Evolutionary conservation across 2,888 invertebrate species (phyloP).

Genomic region (Nemoura dubitans): DNA sequence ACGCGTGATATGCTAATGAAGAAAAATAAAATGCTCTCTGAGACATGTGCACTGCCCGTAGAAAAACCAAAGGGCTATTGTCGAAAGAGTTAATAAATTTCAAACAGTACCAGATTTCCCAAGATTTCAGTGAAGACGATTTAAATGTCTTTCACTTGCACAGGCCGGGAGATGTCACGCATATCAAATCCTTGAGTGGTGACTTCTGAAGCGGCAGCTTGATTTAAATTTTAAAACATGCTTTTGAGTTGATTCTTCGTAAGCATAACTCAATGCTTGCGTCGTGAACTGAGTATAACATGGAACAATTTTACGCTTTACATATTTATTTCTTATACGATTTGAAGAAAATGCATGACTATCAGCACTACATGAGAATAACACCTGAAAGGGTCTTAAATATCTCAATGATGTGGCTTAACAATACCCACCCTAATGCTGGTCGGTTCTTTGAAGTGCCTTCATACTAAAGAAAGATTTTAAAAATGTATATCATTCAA

Average conservation of each 20-base stretch:
- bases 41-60: not conserved
- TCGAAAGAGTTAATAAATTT: constrained; percentile 4
- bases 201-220: not conserved
- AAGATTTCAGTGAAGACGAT: not conserved
- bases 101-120: not conserved
- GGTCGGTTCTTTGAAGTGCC: not conserved
- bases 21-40: too few relatives aligned
- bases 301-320: not conserved
- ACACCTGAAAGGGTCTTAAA: not conserved
- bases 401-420: not conserved
- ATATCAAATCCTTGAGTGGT: not conserved
- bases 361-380: not conserved
- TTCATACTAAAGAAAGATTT: too few relatives aligned
- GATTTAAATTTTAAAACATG: not conserved
- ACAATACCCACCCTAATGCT: not conserved
- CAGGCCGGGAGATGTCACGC: not conserved
- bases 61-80: not conserved
- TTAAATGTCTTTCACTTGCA: constrained; percentile 7
- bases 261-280: not conserved
- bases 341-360: not conserved
- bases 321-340: not conserved
- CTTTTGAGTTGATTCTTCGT: not conserved
- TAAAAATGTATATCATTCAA: not conserved
- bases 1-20: not conserved
- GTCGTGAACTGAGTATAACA: not conserved